A percentile compares a stretch with the other conserved stretches of the same genome.
Conservation (phyloP, 2,113 vertebrate genomes). For the Rissa tridactyla region DNA sequence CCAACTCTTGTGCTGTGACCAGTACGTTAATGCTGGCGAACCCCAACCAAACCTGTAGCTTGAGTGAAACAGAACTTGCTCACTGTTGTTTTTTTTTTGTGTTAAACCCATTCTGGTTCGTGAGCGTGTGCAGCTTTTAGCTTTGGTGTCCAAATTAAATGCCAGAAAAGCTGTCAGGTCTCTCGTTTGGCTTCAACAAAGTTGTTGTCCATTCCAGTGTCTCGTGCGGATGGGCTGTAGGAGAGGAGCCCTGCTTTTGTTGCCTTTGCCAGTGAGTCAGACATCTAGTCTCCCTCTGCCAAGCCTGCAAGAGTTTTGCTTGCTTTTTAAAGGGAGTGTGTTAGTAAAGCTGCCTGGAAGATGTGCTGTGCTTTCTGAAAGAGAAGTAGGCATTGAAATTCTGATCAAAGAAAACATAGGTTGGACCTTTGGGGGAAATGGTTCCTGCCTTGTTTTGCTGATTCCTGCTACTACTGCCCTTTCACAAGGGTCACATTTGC, state of each 20-base stretch:
- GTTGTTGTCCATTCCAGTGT: neutral
- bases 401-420: neutral
- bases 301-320: neutral
- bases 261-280: neutral
- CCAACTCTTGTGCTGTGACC: neutral
- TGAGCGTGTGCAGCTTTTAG: fast-evolving
- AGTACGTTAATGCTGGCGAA: neutral
- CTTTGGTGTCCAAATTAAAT: neutral
- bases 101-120: neutral
- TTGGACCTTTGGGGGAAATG: neutral
- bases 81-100: neutral
- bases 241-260: neutral
- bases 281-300: neutral
- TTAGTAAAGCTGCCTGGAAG: neutral
- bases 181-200: neutral
- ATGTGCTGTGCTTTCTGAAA: neutral
- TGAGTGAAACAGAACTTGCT: neutral
- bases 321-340: neutral
- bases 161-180: neutral
- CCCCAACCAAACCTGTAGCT: neutral
- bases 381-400: neutral
- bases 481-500: neutral
- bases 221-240: neutral
- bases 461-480: neutral
- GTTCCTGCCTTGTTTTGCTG: neutral